Evolutionary conservation across 2,888 invertebrate genomes (phyloP).

Genomic region (Diplazon laetatorius): DNA sequence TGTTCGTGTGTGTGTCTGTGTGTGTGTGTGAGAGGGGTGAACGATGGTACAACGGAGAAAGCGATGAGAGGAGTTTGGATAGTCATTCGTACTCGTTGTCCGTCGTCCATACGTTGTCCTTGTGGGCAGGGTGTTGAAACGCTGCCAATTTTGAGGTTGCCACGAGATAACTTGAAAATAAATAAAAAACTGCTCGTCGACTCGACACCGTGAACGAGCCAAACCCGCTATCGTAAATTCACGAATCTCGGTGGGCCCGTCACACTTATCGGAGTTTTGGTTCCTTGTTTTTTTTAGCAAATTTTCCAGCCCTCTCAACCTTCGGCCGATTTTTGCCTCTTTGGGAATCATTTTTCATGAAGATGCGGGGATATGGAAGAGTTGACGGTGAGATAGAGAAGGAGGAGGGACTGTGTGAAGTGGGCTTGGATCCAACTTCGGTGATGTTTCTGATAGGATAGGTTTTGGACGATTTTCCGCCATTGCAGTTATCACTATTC

Average conservation of each 20-base stretch:
- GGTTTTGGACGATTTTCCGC: neutral
- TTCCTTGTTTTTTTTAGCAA: constrained; percentile 12
- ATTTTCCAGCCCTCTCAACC: too few relatives aligned
- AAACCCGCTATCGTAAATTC: constrained; percentile 52
- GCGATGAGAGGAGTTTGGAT: constrained; percentile 37
- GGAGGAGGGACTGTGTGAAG: too few relatives aligned
- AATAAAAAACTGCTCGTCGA: constrained; percentile 57
- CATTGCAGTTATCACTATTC: neutral
- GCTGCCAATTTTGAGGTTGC: constrained; percentile 68
- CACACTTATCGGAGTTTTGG: constrained; percentile 27
- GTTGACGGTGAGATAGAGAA: too few relatives aligned
- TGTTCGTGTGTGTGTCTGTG: too few relatives aligned
- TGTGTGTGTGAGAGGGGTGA: too few relatives aligned
- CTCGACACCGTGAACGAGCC: constrained; percentile 51
- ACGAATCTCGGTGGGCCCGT: constrained; percentile 29
- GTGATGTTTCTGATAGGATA: constrained; percentile 6
- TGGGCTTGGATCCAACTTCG: constrained; percentile 28
- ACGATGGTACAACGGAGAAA: neutral
- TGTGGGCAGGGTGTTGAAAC: constrained; percentile 64
- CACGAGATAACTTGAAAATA: constrained; percentile 62
- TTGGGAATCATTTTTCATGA: neutral
- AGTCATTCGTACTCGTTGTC: constrained; percentile 35
- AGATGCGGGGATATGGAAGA: too few relatives aligned
- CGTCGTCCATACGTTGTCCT: constrained; percentile 13
- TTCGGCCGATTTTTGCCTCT: constrained; percentile 13